A percentile compares a stretch with the other conserved stretches of the same genome.
These are phyloP conservation scores for Aricia agestis DNA, from an alignment of 1,140 invertebrate species.

Conservation along the genomic window DNA sequence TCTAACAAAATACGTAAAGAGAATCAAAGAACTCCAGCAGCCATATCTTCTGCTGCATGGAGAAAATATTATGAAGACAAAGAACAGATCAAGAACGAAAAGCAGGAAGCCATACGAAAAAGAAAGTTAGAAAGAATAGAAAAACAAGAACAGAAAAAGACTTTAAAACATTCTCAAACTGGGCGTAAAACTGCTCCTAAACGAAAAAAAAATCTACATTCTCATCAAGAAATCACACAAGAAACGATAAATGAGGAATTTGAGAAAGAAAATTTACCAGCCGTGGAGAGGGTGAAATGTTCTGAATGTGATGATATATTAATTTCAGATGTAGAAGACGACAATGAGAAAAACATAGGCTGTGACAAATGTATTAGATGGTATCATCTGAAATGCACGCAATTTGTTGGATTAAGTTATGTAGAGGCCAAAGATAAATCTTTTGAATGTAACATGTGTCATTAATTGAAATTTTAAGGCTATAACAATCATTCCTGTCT, in stretches of 20 bases:
- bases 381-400: conserved; percentile 26
- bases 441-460: neutral
- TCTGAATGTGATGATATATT: conserved; percentile 23
- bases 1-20: conserved; percentile 23
- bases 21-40: conserved; percentile 26
- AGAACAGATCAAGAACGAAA: conserved; percentile 25
- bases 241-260: conserved; percentile 15
- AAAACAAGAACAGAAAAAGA: conserved; percentile 20
- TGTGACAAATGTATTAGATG: conserved; percentile 21
- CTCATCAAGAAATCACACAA: too few relatives aligned
- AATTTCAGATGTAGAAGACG: conserved; percentile 24
- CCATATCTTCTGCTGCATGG: conserved; percentile 29
- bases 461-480: too few relatives aligned
- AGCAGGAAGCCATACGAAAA: too few relatives aligned
- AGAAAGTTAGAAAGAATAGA: conserved; percentile 22
- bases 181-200: neutral
- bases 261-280: conserved; percentile 24
- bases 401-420: conserved; percentile 21
- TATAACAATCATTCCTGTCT: too few relatives aligned
- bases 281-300: conserved; percentile 16
- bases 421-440: conserved; percentile 22
- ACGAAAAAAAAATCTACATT: too few relatives aligned
- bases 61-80: conserved; percentile 30
- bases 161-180: too few relatives aligned
- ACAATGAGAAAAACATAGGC: conserved; percentile 24